Evolutionary conservation across 2,888 invertebrate species (phyloP).

Genomic region (Escarpia spicata): DNA sequence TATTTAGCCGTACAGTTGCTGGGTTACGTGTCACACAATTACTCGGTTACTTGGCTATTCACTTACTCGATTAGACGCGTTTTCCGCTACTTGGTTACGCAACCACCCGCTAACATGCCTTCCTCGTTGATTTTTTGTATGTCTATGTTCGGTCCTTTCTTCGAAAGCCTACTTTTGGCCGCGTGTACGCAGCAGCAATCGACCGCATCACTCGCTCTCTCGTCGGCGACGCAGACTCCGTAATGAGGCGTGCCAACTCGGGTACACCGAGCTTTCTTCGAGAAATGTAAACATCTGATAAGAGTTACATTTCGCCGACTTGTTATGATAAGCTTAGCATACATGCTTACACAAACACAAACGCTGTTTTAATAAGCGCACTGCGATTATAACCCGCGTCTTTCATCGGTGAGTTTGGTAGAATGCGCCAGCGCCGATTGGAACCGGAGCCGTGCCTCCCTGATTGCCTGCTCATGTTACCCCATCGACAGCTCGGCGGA

Average conservation of each 20-base stretch:
- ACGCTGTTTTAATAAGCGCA: slow-evolving; percentile 13
- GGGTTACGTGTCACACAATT: slow-evolving; percentile 4
- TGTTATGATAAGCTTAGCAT: slow-evolving; percentile 6
- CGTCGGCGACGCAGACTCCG: not conserved
- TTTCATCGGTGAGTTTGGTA: not conserved
- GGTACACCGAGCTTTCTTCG: slow-evolving; percentile 1
- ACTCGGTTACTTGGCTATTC: slow-evolving; percentile 9
- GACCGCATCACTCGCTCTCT: not conserved
- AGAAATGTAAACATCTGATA: not conserved
- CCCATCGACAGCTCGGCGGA: not conserved
- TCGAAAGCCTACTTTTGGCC: not conserved
- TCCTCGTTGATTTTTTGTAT: not conserved
- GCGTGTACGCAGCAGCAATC: not conserved
- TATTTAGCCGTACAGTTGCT: slow-evolving; percentile 3
- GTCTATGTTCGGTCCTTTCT: slow-evolving; percentile 13
- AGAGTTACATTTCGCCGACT: slow-evolving; percentile 3
- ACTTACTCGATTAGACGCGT: slow-evolving; percentile 12
- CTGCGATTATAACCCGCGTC: slow-evolving; percentile 2
- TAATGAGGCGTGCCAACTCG: not conserved
- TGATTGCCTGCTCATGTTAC: not conserved
- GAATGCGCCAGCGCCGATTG: not conserved
- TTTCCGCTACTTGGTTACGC: slow-evolving; percentile 1
- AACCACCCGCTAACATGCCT: not conserved
- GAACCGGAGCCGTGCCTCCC: not conserved
- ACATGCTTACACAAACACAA: not conserved